Evolutionary conservation across 1,140 invertebrate species (phyloP).

Genomic region (Aphidius gifuensis): DNA sequence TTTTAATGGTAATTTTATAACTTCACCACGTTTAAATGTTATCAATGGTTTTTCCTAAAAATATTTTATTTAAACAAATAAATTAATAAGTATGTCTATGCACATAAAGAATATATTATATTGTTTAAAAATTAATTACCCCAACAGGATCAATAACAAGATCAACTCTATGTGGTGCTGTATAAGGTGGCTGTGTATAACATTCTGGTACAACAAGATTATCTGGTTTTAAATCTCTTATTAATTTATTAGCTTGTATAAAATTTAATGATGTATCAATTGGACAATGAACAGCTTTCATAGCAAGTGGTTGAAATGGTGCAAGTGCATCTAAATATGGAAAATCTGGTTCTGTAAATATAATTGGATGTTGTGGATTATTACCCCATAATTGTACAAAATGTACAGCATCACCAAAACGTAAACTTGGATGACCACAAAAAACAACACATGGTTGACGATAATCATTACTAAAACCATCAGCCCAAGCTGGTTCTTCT

Average conservation of each 20-base stretch:
- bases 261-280: slow-evolving; percentile 96
- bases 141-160: slow-evolving; percentile 63
- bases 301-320: slow-evolving; percentile 90
- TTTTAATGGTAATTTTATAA: slow-evolving; percentile 74
- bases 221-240: slow-evolving; percentile 85
- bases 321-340: slow-evolving; percentile 88
- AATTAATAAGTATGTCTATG: background rate
- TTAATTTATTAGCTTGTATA: slow-evolving; percentile 91
- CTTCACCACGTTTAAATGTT: slow-evolving; percentile 70
- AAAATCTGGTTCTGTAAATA: slow-evolving; percentile 98
- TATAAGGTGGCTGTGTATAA: slow-evolving; percentile 72
- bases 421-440: slow-evolving; percentile 92
- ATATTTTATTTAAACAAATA: background rate
- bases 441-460: slow-evolving; percentile 94
- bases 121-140: slow-evolving; percentile 36
- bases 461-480: slow-evolving; percentile 79
- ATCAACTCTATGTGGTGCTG: slow-evolving; percentile 63
- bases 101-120: background rate
- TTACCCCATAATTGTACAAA: slow-evolving; percentile 93
- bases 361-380: slow-evolving; percentile 83
- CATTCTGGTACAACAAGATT: slow-evolving; percentile 83
- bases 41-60: slow-evolving; percentile 63
- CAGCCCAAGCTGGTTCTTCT: slow-evolving; percentile 90
- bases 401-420: slow-evolving; percentile 96
- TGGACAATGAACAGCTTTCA: slow-evolving; percentile 94